These are phyloP conservation scores for Mus spretus DNA, from an alignment of 2,797 vertebrate species.

Conservation along the genomic window DNA sequence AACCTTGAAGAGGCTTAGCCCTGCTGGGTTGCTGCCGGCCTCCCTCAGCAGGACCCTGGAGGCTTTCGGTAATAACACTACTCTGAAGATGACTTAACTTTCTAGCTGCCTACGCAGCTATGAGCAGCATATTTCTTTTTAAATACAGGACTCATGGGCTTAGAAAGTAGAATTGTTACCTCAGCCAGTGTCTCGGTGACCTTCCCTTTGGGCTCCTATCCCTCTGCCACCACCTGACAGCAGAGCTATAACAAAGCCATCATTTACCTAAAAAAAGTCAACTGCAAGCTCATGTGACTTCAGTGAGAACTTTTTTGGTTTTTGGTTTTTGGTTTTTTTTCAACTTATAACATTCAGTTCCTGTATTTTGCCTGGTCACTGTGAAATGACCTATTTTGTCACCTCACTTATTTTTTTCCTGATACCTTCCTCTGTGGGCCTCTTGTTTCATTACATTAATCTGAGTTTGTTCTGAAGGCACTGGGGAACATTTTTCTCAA, in stretches of 20 bases:
- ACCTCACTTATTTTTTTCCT: conserved; percentile 3
- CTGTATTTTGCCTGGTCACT: not conserved
- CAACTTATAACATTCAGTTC: conserved; percentile 1
- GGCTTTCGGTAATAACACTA: not conserved
- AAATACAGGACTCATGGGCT: not conserved
- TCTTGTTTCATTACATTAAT: conserved; percentile 67
- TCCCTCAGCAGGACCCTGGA: not conserved
- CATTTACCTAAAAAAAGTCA: conserved; percentile 40
- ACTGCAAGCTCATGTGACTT: not conserved
- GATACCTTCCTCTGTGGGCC: conserved; percentile 58
- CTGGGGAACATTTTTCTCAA: conserved; percentile 59
- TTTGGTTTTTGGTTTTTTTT: not conserved
- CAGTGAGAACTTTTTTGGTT: not conserved
- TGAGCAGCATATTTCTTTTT: not conserved
- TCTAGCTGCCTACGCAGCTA: not conserved
- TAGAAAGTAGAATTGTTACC: not conserved
- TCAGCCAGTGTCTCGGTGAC: not conserved
- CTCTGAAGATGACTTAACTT: not conserved
- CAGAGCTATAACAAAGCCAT: not conserved
- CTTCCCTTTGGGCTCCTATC: not conserved
- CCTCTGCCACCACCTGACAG: conserved; percentile 8
- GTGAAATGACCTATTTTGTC: not conserved
- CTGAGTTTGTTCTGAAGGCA: conserved; percentile 66
- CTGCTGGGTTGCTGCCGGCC: conserved; percentile 16
- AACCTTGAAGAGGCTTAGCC: conserved; percentile 69